A percentile compares a stretch with the other conserved stretches of the same genome.
Evolutionary conservation across 1,140 invertebrate genomes (phyloP).

Genomic region (Potamilus streckersoni): DNA sequence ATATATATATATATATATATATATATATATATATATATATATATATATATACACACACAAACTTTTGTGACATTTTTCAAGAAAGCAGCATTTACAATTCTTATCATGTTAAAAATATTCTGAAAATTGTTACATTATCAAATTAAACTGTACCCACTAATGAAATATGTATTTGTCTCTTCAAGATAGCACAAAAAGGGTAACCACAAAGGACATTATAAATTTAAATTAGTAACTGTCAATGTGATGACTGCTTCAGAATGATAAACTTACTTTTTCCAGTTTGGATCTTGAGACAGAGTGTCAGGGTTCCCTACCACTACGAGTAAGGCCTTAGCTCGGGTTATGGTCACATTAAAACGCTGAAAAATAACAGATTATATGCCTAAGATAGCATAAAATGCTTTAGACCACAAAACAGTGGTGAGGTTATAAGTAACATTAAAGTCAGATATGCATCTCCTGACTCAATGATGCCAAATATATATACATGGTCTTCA

Average conservation of each 20-base stretch:
- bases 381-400: neutral
- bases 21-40: too few relatives aligned
- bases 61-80: too few relatives aligned
- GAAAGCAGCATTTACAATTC: neutral
- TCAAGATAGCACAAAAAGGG: neutral
- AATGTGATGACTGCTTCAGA: neutral
- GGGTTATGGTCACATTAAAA: constrained; percentile 87
- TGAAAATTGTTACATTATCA: neutral
- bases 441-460: neutral
- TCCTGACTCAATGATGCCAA: neutral
- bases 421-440: neutral
- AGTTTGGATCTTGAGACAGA: constrained; percentile 51
- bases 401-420: too few relatives aligned
- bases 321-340: constrained; percentile 82
- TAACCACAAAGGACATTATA: neutral
- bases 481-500: neutral
- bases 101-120: neutral
- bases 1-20: too few relatives aligned
- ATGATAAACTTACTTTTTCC: constrained; percentile 49
- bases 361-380: constrained; percentile 68
- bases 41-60: too few relatives aligned
- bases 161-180: neutral
- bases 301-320: constrained; percentile 86
- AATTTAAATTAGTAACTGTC: neutral
- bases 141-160: neutral